Evolutionary conservation across 2,888 invertebrate genomes (phyloP).

Genomic region (Nephrotoma appendiculata): DNA sequence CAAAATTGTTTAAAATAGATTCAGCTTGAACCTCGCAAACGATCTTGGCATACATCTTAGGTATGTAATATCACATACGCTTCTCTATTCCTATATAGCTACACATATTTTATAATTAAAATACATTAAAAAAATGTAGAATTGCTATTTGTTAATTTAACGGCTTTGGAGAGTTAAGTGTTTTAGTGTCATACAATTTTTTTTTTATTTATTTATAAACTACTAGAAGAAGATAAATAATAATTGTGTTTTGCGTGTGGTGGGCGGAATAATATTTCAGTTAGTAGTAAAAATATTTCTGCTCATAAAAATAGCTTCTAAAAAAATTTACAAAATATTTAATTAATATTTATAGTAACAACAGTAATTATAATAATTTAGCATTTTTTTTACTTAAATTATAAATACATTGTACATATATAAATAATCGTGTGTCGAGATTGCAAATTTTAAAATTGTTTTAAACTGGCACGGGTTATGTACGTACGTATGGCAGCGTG

Average conservation of each 20-base stretch:
- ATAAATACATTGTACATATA: no score
- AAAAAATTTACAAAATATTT: background rate
- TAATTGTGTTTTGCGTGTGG: background rate
- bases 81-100: background rate
- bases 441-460: background rate
- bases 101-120: background rate
- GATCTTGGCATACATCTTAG: background rate
- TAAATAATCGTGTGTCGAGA: background rate
- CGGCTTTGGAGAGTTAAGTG: background rate
- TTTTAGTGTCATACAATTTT: background rate
- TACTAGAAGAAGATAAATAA: background rate
- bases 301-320: background rate
- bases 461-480: background rate
- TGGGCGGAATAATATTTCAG: background rate
- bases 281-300: background rate
- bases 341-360: background rate
- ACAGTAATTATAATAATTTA: background rate
- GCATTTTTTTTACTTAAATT: background rate
- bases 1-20: background rate
- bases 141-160: background rate
- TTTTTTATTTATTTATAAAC: background rate
- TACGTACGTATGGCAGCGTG: background rate
- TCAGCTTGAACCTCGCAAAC: background rate
- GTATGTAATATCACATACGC: background rate
- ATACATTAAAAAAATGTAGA: background rate